Base-by-base conservation (phyloP, 2,797 vertebrate species). In the Semotilus atromaculatus region DNA sequence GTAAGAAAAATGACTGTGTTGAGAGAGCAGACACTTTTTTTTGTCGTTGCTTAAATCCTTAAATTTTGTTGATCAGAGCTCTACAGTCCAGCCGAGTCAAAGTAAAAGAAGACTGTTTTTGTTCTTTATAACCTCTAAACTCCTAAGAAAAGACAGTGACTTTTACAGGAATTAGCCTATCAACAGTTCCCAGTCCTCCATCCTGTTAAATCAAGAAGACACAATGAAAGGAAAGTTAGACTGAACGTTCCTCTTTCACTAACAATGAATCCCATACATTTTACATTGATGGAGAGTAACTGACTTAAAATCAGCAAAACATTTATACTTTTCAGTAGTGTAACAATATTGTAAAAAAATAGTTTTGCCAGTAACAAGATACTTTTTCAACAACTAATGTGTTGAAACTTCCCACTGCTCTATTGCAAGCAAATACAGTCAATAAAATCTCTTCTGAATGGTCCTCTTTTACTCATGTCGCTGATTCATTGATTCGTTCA, bases 41-140 rank as follows among this genome's bases (percentile, higher is more conserved):
- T 74, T 21, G 83, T 45, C 62, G 64, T 79, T 73, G 21, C 55
- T 67, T 82, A 71, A 83, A 86, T 87, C 86, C 84, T 21, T 76
- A 84, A 88, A 81, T 84, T 84, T 87, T 86, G 83, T 87, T 84
- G 45, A 23, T 84, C 68, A 68, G 18, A 86, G 72, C 31, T 29
- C 53, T 26, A 16, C n/a, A 11, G 43, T 10, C 45, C 71, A 73
- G 31, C 58, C 4, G 80, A 67, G 70, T 82, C 23, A 75, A 78
- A 67, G 48, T 26, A 34, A 73, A 73, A 74, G 64, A 62, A 55
- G 43, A 77, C 77, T 86, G 86, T 88, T 90, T 86, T 86, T 85
- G 68, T 76, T 87, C 43, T 75, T 89, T 87, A 89, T 90, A 88
- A 81, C 88, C 31, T 72, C 72, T 83, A 89, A 86, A 86, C 73